A percentile compares a stretch with the other conserved stretches of the same genome.
Evolutionary conservation across 30 jellyfish, hydroid and myxozoan species (phyloP).

Genomic region (Hydractinia symbiolongicarpus): DNA sequence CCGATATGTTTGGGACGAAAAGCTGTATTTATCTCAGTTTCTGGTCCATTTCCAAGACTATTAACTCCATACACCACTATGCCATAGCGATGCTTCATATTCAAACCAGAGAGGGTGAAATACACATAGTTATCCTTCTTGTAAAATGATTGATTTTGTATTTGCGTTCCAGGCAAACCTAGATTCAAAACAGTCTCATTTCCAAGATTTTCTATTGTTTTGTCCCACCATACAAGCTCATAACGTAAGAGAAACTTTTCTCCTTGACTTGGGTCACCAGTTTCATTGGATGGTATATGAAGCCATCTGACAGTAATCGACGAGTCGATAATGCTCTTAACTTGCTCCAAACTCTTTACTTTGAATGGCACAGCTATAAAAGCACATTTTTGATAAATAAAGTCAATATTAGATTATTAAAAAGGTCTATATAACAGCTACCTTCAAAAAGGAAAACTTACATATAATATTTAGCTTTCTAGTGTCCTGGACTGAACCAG

Average conservation of each 20-base stretch:
- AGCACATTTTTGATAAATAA: too few relatives aligned
- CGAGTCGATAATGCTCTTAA: neutral
- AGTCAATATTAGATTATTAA: neutral
- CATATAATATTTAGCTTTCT: neutral
- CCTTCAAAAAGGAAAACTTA: conserved; percentile 32
- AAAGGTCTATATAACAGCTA: conserved; percentile 16
- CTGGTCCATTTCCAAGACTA: neutral
- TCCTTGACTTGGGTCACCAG: conserved; percentile 6
- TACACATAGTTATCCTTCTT: neutral
- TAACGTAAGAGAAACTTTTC: neutral
- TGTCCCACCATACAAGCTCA: neutral
- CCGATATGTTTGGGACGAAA: neutral
- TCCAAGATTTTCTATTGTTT: neutral
- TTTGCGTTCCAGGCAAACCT: neutral
- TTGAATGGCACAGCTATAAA: conserved; percentile 21
- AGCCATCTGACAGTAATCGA: conserved; percentile 7
- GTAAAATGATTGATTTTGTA: neutral
- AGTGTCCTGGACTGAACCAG: neutral
- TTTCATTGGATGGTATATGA: neutral
- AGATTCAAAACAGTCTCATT: neutral
- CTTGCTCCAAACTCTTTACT: neutral
- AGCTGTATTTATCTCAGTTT: neutral
- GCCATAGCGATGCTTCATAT: neutral
- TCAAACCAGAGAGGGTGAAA: neutral
- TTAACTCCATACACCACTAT: neutral